phyloP scores from a whole-genome alignment of 2,113 vertebrate genomes.

The Sinocyclocheilus anophthalmus region DNA sequence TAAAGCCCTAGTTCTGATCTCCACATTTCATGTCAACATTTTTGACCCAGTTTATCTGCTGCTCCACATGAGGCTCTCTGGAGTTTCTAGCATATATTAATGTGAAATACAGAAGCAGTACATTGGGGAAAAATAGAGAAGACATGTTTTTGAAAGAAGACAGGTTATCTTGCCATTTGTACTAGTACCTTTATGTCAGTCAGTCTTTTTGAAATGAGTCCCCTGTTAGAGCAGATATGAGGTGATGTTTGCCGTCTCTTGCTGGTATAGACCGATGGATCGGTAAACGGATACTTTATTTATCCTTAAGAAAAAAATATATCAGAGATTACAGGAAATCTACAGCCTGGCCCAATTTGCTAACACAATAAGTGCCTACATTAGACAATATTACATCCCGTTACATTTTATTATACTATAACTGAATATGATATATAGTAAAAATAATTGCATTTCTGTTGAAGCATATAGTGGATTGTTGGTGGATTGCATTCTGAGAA shows the following conservation, averaged over 20 bases:
- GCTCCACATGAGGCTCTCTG: conserved; percentile 22
- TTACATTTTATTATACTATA: not conserved
- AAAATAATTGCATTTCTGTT: too few relatives aligned
- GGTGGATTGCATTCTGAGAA: too few relatives aligned
- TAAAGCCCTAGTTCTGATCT: conserved; percentile 20
- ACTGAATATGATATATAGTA: too few relatives aligned
- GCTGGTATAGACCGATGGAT: not conserved
- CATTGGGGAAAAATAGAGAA: not conserved
- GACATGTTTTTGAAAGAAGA: conserved; percentile 3
- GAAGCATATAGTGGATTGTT: too few relatives aligned
- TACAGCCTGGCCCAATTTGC: not conserved
- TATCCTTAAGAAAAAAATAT: not conserved
- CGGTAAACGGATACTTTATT: not conserved
- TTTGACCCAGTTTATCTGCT: conserved; percentile 40
- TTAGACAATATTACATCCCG: not conserved
- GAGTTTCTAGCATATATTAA: conserved; percentile 4
- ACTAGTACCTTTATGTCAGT: not conserved
- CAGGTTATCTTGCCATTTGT: not conserved
- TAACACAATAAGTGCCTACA: not conserved
- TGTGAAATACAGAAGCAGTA: conserved; percentile 1
- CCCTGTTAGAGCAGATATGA: not conserved
- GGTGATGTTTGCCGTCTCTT: not conserved
- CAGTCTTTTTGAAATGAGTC: not conserved
- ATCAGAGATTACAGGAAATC: not conserved
- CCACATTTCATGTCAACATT: conserved; percentile 27